A percentile compares a stretch with the other conserved stretches of the same genome.
phyloP scores from a whole-genome alignment of 2,113 vertebrate genomes.

The Poicephalus meyeri region DNA sequence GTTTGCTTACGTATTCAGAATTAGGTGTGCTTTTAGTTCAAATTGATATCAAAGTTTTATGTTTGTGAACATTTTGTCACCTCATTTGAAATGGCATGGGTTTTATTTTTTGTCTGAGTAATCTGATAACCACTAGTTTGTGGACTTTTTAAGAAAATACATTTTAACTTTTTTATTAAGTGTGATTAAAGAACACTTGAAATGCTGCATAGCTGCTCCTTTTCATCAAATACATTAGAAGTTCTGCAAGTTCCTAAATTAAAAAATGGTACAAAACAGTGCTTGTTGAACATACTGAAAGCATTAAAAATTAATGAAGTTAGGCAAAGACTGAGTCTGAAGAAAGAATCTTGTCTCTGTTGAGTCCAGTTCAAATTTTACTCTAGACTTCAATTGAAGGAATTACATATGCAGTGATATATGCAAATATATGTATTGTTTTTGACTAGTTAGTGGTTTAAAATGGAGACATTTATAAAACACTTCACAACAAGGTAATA shows the following conservation, averaged over 20 bases:
- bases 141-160: neutral
- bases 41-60: neutral
- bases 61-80: neutral
- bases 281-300: neutral
- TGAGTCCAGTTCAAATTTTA: neutral
- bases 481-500: neutral
- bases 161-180: neutral
- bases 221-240: neutral
- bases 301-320: neutral
- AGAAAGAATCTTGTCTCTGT: neutral
- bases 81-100: neutral
- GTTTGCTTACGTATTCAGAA: neutral
- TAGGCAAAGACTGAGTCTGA: neutral
- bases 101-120: neutral
- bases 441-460: neutral
- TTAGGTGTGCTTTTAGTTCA: neutral
- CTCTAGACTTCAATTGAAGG: neutral
- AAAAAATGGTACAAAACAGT: neutral
- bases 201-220: neutral
- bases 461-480: neutral
- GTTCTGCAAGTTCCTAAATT: neutral
- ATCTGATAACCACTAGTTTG: neutral
- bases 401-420: neutral
- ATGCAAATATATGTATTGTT: neutral
- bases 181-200: neutral